These are phyloP conservation scores for Aricia agestis DNA, from an alignment of 1,140 invertebrate genomes.

Conservation along the genomic window DNA sequence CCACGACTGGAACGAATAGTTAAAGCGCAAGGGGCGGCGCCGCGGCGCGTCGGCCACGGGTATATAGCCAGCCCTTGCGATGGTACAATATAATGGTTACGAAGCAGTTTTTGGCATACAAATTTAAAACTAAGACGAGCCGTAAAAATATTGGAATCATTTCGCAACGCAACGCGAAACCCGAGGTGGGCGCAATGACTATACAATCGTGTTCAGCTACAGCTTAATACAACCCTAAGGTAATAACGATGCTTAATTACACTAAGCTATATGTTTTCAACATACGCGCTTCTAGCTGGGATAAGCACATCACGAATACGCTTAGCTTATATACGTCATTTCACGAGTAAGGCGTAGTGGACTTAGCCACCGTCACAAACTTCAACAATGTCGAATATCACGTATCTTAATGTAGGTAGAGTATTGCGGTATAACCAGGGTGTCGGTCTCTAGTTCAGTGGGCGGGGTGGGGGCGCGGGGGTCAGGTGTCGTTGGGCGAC, in stretches of 20 bases:
- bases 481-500: conserved; percentile 54
- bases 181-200: conserved; percentile 66
- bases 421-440: background rate
- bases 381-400: background rate
- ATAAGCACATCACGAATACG: too few relatives aligned
- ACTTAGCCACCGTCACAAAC: background rate
- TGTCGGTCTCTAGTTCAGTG: background rate
- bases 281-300: background rate
- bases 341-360: background rate
- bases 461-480: background rate
- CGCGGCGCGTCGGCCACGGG: background rate
- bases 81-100: conserved; percentile 13
- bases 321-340: background rate
- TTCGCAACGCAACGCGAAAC: conserved; percentile 30
- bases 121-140: conserved; percentile 26
- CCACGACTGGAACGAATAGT: background rate
- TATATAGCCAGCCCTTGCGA: background rate
- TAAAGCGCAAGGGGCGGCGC: background rate
- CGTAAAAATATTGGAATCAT: conserved; percentile 25
- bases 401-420: background rate
- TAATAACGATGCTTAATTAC: conserved; percentile 1
- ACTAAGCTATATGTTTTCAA: conserved; percentile 7
- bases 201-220: conserved; percentile 44
- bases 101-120: conserved; percentile 25
- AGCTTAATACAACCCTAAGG: conserved; percentile 39